Conservation (phyloP, 64 coral and sea anemone genomes). For the Pocillopora verrucosa region DNA sequence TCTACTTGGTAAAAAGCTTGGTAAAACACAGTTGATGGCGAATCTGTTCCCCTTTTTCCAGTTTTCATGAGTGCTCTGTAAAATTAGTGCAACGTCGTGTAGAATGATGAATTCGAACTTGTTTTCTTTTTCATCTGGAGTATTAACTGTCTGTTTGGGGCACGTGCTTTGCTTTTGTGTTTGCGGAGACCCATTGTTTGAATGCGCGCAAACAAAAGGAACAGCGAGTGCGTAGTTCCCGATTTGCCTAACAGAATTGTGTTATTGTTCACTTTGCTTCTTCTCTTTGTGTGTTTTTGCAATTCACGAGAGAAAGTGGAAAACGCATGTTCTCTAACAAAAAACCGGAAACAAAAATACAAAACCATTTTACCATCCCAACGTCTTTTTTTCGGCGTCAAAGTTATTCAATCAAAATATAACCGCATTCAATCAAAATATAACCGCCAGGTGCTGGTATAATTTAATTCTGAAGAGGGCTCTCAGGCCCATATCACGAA, state of each 20-base stretch:
- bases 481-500: not conserved
- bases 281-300: not conserved
- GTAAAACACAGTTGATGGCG: not conserved
- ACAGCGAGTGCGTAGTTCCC: not conserved
- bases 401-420: not conserved
- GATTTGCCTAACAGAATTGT: not conserved
- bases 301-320: not conserved
- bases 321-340: not conserved
- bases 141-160: not conserved
- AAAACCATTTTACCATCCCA: not conserved
- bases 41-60: not conserved
- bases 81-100: not conserved
- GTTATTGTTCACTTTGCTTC: not conserved
- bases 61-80: not conserved
- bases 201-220: slow-evolving; percentile 9
- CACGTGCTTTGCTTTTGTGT: slow-evolving; percentile 43
- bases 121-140: not conserved
- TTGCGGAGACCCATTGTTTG: slow-evolving; percentile 8
- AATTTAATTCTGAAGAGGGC: not conserved
- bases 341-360: not conserved
- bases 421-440: not conserved
- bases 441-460: not conserved
- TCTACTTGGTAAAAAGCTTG: not conserved
- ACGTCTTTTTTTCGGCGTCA: not conserved
- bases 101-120: not conserved